These are phyloP conservation scores for Sebastolobus altivelis DNA, from an alignment of 2,797 vertebrate species.

Conservation along the genomic window DNA sequence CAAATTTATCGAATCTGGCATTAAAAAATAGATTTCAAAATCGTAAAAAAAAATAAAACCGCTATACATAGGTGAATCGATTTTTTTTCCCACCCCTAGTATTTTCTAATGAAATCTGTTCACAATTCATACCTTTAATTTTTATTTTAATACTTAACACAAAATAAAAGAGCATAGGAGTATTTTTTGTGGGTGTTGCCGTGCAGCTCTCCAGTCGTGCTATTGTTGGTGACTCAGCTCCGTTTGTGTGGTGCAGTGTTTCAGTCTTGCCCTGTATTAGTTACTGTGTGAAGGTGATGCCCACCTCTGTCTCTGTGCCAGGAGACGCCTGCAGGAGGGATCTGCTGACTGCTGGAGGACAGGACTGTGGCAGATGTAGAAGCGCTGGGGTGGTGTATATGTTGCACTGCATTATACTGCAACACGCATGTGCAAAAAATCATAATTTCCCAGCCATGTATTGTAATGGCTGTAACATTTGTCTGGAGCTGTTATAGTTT, in stretches of 20 bases:
- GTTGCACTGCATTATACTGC: background rate
- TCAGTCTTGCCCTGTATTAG: constrained; percentile 56
- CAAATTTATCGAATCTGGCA: no score
- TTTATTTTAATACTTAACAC: background rate
- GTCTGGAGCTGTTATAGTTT: background rate
- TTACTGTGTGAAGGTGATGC: constrained; percentile 72
- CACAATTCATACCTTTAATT: background rate
- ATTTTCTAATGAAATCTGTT: no score
- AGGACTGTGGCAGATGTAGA: constrained; percentile 33
- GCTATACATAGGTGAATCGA: no score
- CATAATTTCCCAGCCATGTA: background rate
- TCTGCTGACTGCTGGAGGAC: constrained; percentile 56
- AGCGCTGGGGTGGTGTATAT: background rate
- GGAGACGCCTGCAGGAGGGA: constrained; percentile 48
- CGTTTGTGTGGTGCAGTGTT: constrained; percentile 58
- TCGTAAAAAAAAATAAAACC: no score
- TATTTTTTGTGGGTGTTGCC: background rate
- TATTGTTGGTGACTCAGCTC: constrained; percentile 55
- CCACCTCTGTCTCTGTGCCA: constrained; percentile 65
- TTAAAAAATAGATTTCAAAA: no score
- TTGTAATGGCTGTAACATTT: background rate
- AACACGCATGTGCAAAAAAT: constrained; percentile 5
- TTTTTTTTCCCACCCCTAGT: no score
- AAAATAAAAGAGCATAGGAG: background rate
- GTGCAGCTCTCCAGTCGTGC: constrained; percentile 3